Percentiles rank a stretch among this genome's conserved stretches.
Evolutionary conservation across 2,888 invertebrate genomes (phyloP).

Genomic region (Zelleria hepariella): DNA sequence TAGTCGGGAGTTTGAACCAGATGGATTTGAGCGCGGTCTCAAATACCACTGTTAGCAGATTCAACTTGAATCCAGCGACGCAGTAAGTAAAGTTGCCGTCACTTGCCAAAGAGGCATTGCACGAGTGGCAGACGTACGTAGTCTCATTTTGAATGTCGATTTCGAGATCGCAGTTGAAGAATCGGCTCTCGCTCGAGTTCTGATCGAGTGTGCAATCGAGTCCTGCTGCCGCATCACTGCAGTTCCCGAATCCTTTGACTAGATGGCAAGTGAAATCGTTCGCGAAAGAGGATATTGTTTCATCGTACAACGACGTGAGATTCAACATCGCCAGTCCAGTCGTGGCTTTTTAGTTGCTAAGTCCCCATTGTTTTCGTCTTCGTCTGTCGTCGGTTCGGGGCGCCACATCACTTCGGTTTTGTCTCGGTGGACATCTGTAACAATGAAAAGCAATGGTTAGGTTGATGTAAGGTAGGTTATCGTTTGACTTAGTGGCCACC

Average conservation of each 20-base stretch:
- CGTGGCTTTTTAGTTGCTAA: background rate
- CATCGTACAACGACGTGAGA: conserved; percentile 8
- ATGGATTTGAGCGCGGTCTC: conserved; percentile 55
- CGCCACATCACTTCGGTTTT: background rate
- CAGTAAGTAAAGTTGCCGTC: conserved; percentile 46
- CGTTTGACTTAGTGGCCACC: too few relatives aligned
- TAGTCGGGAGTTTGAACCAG: conserved; percentile 47
- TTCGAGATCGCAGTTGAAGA: conserved; percentile 38
- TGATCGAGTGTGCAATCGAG: conserved; percentile 36
- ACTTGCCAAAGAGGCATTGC: conserved; percentile 35
- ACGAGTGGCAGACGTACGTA: conserved; percentile 44
- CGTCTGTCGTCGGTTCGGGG: background rate
- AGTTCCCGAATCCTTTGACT: conserved; percentile 24
- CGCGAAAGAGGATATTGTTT: conserved; percentile 18
- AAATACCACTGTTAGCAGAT: conserved; percentile 44
- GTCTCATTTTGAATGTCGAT: conserved; percentile 63
- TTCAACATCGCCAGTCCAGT: conserved; percentile 10
- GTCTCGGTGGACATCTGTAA: conserved; percentile 7
- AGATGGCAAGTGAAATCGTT: conserved; percentile 51
- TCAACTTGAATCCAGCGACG: conserved; percentile 54
- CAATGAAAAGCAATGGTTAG: background rate
- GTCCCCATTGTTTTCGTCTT: background rate
- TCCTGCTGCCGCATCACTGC: conserved; percentile 21
- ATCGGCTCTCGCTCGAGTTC: conserved; percentile 10
- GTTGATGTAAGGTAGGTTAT: background rate